A percentile compares a stretch with the other conserved stretches of the same genome.
Evolutionary conservation across 2,797 vertebrate species (phyloP).

Genomic region (Cichlasoma orientale): DNA sequence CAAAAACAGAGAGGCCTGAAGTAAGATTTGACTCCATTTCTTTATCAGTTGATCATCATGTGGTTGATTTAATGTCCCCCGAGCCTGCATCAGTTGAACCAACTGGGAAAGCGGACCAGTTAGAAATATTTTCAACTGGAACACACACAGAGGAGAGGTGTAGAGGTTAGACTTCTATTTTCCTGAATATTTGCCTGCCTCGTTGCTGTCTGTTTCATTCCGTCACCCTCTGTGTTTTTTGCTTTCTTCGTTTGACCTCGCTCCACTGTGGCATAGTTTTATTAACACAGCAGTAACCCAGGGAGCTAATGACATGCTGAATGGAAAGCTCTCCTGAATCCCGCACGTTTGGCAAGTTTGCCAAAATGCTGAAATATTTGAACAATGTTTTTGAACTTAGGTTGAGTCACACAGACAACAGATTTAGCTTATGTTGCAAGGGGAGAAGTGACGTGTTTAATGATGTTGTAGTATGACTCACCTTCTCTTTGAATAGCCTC

Average conservation of each 20-base stretch:
- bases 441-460: neutral
- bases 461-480: neutral
- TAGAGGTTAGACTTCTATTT: constrained; percentile 15
- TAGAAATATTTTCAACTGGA: neutral
- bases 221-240: neutral
- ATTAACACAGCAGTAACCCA: neutral
- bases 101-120: neutral
- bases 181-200: constrained; percentile 4
- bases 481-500: neutral
- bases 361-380: neutral
- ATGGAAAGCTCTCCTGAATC: neutral
- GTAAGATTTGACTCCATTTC: constrained; percentile 9
- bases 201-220: neutral
- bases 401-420: neutral
- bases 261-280: neutral
- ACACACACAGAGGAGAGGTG: neutral
- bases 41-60: constrained; percentile 50
- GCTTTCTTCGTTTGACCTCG: neutral
- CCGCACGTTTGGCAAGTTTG: neutral
- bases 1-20: neutral
- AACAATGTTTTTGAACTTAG: neutral
- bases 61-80: constrained; percentile 23
- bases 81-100: neutral
- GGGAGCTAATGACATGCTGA: neutral
- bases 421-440: neutral